These are phyloP conservation scores for Cyphomyrus discorhynchus DNA, from an alignment of 2,113 vertebrate species.

Conservation along the genomic window DNA sequence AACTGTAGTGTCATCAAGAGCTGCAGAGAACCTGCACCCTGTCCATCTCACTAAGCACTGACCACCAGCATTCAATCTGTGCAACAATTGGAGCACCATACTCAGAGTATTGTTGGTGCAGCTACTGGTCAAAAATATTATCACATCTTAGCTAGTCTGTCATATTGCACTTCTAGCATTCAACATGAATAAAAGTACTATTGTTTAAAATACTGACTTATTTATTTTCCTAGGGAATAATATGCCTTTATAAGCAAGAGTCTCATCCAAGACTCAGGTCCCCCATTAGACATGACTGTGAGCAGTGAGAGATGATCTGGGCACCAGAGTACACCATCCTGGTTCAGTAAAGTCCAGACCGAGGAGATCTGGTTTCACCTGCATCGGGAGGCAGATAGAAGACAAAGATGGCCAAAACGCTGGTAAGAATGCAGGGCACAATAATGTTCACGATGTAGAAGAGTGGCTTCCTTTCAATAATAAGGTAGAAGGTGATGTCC, in stretches of 20 bases:
- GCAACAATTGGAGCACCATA: neutral
- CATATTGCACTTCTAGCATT: neutral
- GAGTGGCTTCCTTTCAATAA: conserved; percentile 83
- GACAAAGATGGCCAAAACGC: conserved; percentile 78
- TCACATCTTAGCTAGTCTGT: neutral
- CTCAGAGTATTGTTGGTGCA: neutral
- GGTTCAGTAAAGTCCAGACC: neutral
- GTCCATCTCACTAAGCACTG: neutral
- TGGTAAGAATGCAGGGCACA: conserved; percentile 80
- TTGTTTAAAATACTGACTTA: neutral
- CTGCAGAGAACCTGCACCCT: neutral
- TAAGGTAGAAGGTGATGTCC: conserved; percentile 80
- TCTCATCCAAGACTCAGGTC: neutral
- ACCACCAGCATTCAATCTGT: neutral
- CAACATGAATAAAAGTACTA: neutral
- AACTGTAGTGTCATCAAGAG: neutral
- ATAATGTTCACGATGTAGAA: conserved; percentile 88
- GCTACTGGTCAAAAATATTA: neutral
- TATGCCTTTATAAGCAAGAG: neutral
- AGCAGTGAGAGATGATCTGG: conserved; percentile 37
- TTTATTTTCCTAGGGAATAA: neutral
- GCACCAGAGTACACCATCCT: neutral
- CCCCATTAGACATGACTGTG: neutral
- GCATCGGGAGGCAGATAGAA: conserved; percentile 86
- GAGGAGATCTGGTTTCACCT: conserved; percentile 50